Evolutionary conservation across 2,888 invertebrate species (phyloP), one percentile per base, ranked within the genome.

Genomic region (Catocala sponsa): DNA sequence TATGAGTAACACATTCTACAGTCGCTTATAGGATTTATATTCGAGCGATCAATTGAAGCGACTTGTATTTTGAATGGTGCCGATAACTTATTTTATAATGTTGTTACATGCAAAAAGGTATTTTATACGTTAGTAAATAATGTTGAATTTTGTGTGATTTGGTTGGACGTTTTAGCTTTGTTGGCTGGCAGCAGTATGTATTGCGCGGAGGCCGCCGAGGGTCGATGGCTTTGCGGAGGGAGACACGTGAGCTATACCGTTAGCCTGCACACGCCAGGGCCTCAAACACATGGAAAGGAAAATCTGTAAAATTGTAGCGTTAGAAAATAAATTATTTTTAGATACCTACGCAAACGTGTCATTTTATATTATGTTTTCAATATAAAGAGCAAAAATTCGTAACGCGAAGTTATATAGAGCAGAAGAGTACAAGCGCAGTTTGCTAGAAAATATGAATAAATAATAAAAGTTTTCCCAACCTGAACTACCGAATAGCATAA

Each of bases 181-280:
- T 65, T 57, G 62, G 33, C 6, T 59, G 54, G 51, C 38, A n/a
- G n/a, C 2, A 12, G 6, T 48, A 49, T 50, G 83, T 89, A 90
- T 91, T 91, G 91, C 89, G 93, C 91, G 86, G 92, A 91, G 92
- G 92, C 93, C 91, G 90, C 80, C 72, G 87, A 91, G 92, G 94
- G 94, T 94, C 94, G 94, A 91, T 94, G 94, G 86, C 94, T 91
- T 81, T 84, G 83, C 80, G 83, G 88, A 89, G 92, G 83, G 88
- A 89, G 92, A 91, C 94, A 94, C 94, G 94, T 94, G 94, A 93
- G 84, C 81, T 79, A 65, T 89, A 91, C 94, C 94, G 94, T 94
- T 94, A 94, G 82, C 82, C 81, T 88, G 88, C 87, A 88, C 88
- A 89, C 89, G 78, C 87, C 82, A 79, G 83, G 81, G 87, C 85